Evolutionary conservation across 2,113 vertebrate species (phyloP).

Genomic region (Macrotis lagotis): DNA sequence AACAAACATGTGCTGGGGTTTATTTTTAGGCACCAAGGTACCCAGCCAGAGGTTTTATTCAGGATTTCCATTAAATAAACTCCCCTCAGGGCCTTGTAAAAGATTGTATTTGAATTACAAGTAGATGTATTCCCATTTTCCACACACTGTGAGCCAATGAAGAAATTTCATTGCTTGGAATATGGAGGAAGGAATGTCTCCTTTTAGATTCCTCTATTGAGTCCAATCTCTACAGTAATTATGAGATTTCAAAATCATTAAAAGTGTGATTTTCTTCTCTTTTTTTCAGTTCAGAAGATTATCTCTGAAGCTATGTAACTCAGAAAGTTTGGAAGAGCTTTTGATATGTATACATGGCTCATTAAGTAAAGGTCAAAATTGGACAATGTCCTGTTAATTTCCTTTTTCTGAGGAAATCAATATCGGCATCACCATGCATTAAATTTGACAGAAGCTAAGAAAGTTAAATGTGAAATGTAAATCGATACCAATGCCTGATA

Average conservation of each 20-base stretch:
- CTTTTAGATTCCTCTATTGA: conserved; percentile 54
- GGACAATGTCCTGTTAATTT: conserved; percentile 78
- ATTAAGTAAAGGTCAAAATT: conserved; percentile 78
- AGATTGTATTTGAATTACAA: conserved; percentile 73
- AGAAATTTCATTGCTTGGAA: conserved; percentile 25
- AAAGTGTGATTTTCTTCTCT: conserved; percentile 32
- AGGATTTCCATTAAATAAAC: conserved; percentile 67
- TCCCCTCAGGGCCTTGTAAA: conserved; percentile 64
- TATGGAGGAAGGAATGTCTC: conserved; percentile 6
- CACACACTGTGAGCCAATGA: conserved; percentile 49
- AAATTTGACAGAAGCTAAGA: conserved; percentile 75
- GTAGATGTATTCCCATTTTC: conserved; percentile 61
- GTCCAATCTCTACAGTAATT: conserved; percentile 62
- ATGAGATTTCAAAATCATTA: conserved; percentile 63
- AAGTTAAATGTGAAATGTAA: conserved; percentile 75
- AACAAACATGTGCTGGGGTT: conserved; percentile 62
- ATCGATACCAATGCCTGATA: conserved; percentile 73
- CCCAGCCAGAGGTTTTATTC: conserved; percentile 60
- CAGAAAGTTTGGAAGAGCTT: conserved; percentile 63
- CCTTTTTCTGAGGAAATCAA: conserved; percentile 77
- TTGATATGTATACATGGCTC: conserved; percentile 72
- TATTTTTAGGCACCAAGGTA: conserved; percentile 70
- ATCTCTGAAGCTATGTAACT: conserved; percentile 46
- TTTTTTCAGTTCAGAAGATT: conserved; percentile 1
- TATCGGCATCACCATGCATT: conserved; percentile 77